Base-by-base conservation (phyloP, 2,888 invertebrate species). In the Hemicrepidius hirtus region DNA sequence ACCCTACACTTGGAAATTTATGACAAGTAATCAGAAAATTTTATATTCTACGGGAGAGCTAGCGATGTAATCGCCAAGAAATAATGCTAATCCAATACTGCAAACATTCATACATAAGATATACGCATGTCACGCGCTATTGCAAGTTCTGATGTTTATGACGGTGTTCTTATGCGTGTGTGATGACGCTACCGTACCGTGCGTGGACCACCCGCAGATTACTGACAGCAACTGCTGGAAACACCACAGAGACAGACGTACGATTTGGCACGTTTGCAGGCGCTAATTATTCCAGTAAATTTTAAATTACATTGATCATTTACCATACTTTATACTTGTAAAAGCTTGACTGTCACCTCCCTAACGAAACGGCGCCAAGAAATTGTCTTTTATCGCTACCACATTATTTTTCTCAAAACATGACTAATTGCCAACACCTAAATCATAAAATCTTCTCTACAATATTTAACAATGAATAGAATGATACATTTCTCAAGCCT, bases 121-220 rank as follows among this genome's bases (percentile, higher is more conserved):
- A 53, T 66, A 67, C 57, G 66, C 59, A 71, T 71, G 71, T 71
- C 62, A 67, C 62, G 67, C 50, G 50, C 60, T 32, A 53, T 60
- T 71, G 60, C 68, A 60, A 57, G 64, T 68, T 41, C 32, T 16
- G 40, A 68, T 68, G 64, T 72, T 68, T 70, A 73, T 63, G 69
- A 66, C 53, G 41, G 21, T 74, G 73, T 69, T 50, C 59, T 69
- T 67, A 57, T 78, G 77, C 76, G 78, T 78, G 77, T 73, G 73
- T 53, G 74, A 75, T 69, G 76, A 76, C 74, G 77, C 76, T 78
- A 77, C 76, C 74, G 76, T 75, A 73, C 60, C 64, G 69, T 71
- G 76, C 75, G 75, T 76, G 78, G 80, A 79, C 80, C 81, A 80
- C 81, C 81, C 81, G 81, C 74, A 74, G 80, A 55, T 71, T 72